A percentile compares a stretch with the other conserved stretches of the same genome.
Conservation (phyloP, 1,140 invertebrate species). For the Lutraria rhynchaena region DNA sequence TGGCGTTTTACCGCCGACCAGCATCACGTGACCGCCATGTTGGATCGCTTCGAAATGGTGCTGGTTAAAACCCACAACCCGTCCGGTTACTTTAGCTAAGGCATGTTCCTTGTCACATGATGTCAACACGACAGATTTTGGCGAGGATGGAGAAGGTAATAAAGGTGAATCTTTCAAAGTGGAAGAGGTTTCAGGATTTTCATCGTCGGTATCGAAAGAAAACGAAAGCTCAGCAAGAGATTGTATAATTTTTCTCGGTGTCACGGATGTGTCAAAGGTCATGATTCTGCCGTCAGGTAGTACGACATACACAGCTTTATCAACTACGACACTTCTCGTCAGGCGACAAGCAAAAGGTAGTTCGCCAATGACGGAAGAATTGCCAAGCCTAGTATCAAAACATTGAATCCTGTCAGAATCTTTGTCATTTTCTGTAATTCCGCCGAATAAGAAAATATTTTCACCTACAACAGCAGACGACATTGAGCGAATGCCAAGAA, state of each 20-base stretch:
- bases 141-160: conserved; percentile 43
- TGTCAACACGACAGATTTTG: conserved; percentile 10
- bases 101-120: conserved; percentile 46
- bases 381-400: conserved; percentile 69
- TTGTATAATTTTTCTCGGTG: conserved; percentile 35
- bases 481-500: conserved; percentile 69
- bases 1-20: conserved; percentile 68
- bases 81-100: conserved; percentile 60
- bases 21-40: conserved; percentile 59
- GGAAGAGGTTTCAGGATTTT: neutral
- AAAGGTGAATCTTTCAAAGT: conserved; percentile 23
- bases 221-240: conserved; percentile 39
- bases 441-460: conserved; percentile 74
- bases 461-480: conserved; percentile 72
- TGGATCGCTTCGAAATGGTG: conserved; percentile 71
- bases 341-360: conserved; percentile 72
- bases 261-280: conserved; percentile 28
- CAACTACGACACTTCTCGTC: conserved; percentile 69
- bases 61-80: conserved; percentile 64
- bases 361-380: conserved; percentile 67
- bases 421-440: conserved; percentile 71
- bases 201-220: conserved; percentile 48
- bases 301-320: conserved; percentile 69
- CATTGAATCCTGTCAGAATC: conserved; percentile 72
- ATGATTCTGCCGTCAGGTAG: conserved; percentile 71